Base-by-base conservation (phyloP, 2,888 invertebrate species). In the Dione vanillae region DNA sequence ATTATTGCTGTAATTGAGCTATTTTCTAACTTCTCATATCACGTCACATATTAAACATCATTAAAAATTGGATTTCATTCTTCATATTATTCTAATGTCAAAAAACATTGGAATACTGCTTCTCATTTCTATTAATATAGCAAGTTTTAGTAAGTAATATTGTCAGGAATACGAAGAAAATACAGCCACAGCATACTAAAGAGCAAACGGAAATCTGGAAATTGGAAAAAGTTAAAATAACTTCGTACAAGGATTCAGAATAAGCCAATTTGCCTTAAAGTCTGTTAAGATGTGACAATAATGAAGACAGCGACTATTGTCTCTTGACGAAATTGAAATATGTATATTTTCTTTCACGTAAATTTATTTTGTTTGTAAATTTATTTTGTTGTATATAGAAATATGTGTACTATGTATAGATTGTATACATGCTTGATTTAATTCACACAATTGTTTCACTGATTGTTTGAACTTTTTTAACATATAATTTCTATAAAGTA, bases 161-260 rank as follows among this genome's bases (percentile, higher is more conserved):
- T 10, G 43, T 1, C n/a, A 35, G 43, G n/a, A 61, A 45, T 14
- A 61, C 11, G 27, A 27, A 43, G 45, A 61, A 45, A 16, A 61
- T n/a, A 45, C 27, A 61, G 16, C 10, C 35, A 45, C 27, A 45
- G 16, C n/a, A 35, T 27, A 47, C 47, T 40, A 20, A 20, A 20
- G 12, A 40, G 47, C 11, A 47, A 67, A 58, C 37, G 58, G 40
- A 20, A 58, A 67, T 58, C 16, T 40, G 37, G 58, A 65, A 67
- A 67, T 67, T 67, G 47, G 40, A 67, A 67, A 67, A 58, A 67
- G 49, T 67, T 59, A n/a, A 49, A 58, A 58, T 59, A 58, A 45
- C 67, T 67, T 49, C 58, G 58, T 58, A 67, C 37, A 67, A 41
- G 40, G 47, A 67, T 59, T 67, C 58, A 37, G 37, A 49, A 67